These are phyloP conservation scores for Corythucha ciliata DNA, from an alignment of 2,888 invertebrate species.

Conservation along the genomic window DNA sequence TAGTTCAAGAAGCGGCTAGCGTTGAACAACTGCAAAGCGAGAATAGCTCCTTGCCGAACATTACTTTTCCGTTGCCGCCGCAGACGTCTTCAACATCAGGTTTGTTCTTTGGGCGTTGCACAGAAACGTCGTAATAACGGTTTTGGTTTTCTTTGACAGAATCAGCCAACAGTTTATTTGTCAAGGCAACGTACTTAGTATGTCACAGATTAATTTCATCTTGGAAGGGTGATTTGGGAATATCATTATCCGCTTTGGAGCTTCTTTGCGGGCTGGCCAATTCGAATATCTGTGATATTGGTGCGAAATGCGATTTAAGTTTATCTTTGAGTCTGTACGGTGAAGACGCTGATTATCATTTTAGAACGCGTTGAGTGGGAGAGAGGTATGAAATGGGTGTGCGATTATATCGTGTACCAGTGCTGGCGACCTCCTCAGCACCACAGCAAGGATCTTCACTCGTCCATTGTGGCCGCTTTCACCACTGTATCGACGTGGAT, in stretches of 20 bases:
- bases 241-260: slow-evolving; percentile 87
- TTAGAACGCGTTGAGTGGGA: slow-evolving; percentile 59
- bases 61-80: slow-evolving; percentile 7
- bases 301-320: slow-evolving; percentile 45
- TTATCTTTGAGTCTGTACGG: not conserved
- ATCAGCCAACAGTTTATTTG: slow-evolving; percentile 79
- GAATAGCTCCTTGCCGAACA: slow-evolving; percentile 5
- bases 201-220: slow-evolving; percentile 91
- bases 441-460: slow-evolving; percentile 78
- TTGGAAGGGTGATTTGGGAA: slow-evolving; percentile 91
- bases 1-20: slow-evolving; percentile 69
- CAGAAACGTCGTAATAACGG: not conserved
- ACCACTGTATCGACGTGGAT: slow-evolving; percentile 88
- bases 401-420: slow-evolving; percentile 93
- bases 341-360: not conserved
- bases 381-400: slow-evolving; percentile 92
- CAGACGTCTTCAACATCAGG: not conserved
- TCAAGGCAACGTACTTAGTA: slow-evolving; percentile 84
- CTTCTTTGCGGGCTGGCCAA: slow-evolving; percentile 82
- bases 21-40: slow-evolving; percentile 56
- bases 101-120: not conserved
- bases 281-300: slow-evolving; percentile 79
- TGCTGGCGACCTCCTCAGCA: slow-evolving; percentile 89
- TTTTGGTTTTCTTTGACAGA: slow-evolving; percentile 46
- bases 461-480: slow-evolving; percentile 88